A percentile compares a stretch with the other conserved stretches of the same genome.
phyloP scores from a whole-genome alignment of 1,140 invertebrate species.

The Conopomorpha cramerella region DNA sequence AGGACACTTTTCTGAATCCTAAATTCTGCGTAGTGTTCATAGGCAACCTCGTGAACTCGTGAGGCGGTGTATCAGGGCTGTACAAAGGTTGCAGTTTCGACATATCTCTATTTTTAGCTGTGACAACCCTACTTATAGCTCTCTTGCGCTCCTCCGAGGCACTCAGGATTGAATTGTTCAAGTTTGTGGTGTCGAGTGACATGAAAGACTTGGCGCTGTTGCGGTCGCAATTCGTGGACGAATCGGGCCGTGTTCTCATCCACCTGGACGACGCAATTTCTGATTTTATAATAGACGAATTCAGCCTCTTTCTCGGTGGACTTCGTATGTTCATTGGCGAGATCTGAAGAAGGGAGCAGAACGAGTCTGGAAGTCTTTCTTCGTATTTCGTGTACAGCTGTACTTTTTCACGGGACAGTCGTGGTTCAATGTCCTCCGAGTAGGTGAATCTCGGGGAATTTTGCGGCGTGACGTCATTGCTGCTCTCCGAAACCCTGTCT shows the following conservation, averaged over 20 bases:
- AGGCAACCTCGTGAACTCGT: conserved; percentile 14
- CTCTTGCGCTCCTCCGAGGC: conserved; percentile 25
- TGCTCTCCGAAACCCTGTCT: conserved; percentile 39
- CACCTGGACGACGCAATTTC: conserved; percentile 53
- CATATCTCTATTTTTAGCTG: conserved; percentile 32
- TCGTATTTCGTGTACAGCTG: conserved; percentile 19
- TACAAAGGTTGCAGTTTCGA: conserved; percentile 31
- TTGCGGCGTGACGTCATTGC: conserved; percentile 40
- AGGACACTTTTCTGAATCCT: conserved; percentile 45
- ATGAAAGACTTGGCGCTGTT: conserved; percentile 49
- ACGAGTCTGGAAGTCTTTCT: conserved; percentile 22
- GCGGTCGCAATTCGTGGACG: conserved; percentile 34
- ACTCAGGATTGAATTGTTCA: conserved; percentile 17
- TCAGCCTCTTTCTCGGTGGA: conserved; percentile 31
- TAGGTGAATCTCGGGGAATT: conserved; percentile 34
- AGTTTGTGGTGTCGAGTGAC: conserved; percentile 36
- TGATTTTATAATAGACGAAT: conserved; percentile 42
- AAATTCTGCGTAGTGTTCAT: conserved; percentile 18
- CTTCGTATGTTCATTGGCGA: conserved; percentile 41
- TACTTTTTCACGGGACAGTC: conserved; percentile 27
- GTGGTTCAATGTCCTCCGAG: conserved; percentile 21
- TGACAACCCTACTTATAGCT: conserved; percentile 26
- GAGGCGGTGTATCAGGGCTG: conserved; percentile 23
- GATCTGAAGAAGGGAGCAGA: conserved; percentile 41
- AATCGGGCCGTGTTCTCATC: conserved; percentile 40